A percentile compares a stretch with the other conserved stretches of the same genome.
These are phyloP conservation scores for Rhabdophis nuchalis DNA, from an alignment of 2,797 vertebrate species.

Conservation along the genomic window DNA sequence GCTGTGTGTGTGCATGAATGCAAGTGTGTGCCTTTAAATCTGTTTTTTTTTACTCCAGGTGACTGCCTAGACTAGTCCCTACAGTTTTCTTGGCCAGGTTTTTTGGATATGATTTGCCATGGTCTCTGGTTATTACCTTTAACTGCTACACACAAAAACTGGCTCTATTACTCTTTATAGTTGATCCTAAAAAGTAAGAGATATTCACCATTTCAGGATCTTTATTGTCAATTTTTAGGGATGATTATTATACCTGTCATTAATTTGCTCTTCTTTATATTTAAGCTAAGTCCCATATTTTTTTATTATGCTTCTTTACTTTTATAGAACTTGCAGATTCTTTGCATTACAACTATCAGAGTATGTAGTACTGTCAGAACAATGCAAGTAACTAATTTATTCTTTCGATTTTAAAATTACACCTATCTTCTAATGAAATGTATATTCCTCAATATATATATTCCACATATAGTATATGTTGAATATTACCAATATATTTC, in stretches of 20 bases:
- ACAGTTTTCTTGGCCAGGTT: background rate
- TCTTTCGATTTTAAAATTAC: background rate
- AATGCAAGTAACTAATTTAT: background rate
- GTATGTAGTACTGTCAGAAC: background rate
- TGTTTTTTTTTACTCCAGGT: background rate
- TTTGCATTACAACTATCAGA: background rate
- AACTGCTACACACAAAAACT: background rate
- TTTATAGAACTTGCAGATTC: background rate
- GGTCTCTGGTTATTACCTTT: background rate
- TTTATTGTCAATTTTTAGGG: background rate
- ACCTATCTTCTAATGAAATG: background rate
- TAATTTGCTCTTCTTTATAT: background rate
- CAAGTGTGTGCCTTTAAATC: background rate
- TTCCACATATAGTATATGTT: background rate
- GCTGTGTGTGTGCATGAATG: too few species aligned
- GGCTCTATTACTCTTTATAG: background rate
- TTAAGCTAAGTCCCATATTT: background rate
- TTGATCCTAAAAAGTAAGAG: background rate
- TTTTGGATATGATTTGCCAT: background rate
- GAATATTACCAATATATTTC: background rate
- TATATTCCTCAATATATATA: background rate
- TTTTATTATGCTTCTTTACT: background rate
- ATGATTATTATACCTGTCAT: background rate
- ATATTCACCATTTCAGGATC: background rate
- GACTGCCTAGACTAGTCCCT: background rate